Percentiles rank a stretch among this genome's conserved stretches.
Conservation (phyloP, 2,797 vertebrate species). For the Anomalospiza imberbis region DNA sequence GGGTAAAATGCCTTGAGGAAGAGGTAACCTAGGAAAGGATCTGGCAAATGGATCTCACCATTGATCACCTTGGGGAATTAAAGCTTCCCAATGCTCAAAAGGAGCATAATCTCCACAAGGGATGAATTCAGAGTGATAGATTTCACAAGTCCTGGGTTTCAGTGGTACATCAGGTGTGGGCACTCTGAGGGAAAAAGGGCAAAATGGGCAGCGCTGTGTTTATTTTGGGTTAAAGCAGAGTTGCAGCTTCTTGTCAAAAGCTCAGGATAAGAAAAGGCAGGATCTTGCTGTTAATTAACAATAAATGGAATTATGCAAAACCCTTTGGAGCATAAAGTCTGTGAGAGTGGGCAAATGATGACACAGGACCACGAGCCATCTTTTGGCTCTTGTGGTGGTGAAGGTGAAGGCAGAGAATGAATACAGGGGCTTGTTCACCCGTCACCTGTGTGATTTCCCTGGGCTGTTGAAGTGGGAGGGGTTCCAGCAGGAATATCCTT, state of each 20-base stretch:
- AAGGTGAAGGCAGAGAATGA: background rate
- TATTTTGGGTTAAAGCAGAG: background rate
- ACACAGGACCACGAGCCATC: fast-evolving
- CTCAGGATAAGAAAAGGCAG: background rate
- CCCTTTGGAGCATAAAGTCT: too few relatives aligned
- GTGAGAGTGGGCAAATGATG: background rate
- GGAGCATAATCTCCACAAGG: background rate
- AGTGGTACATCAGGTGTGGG: background rate
- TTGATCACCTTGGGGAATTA: background rate
- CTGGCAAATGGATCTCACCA: background rate
- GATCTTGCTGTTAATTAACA: background rate
- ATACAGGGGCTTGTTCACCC: background rate
- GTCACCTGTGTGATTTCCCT: background rate
- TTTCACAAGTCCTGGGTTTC: background rate
- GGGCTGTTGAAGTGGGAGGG: background rate
- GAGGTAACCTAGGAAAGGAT: background rate
- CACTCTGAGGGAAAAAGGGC: background rate
- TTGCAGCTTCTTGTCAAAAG: background rate
- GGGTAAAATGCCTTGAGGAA: background rate
- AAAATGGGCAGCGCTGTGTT: background rate
- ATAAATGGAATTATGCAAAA: background rate
- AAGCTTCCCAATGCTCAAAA: background rate
- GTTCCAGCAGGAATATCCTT: background rate
- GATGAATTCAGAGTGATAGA: background rate
- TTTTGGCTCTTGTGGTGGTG: background rate